A percentile compares a stretch with the other conserved stretches of the same genome.
phyloP scores from a whole-genome alignment of 2,888 invertebrate species.

The Adelphocoris suturalis region DNA sequence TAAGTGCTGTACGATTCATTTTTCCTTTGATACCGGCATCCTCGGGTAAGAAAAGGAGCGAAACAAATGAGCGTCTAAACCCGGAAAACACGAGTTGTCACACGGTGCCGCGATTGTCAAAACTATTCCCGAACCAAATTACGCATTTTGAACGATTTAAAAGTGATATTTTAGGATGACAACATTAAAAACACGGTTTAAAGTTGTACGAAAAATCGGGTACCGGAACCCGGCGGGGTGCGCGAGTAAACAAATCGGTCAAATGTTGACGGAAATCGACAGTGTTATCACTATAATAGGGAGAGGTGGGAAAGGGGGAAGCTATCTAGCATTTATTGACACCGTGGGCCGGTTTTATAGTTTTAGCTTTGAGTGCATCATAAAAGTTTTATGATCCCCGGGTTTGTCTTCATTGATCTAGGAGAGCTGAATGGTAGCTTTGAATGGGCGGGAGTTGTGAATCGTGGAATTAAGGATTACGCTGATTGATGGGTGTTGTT shows the following conservation, averaged over 20 bases:
- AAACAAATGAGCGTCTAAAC: too few relatives aligned
- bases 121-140: too few relatives aligned
- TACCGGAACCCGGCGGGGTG: not conserved
- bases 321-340: constrained; percentile 40
- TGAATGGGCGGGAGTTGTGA: constrained; percentile 44
- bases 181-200: too few relatives aligned
- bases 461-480: not conserved
- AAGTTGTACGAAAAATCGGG: too few relatives aligned
- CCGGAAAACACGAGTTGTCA: too few relatives aligned
- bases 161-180: too few relatives aligned
- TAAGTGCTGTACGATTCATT: too few relatives aligned
- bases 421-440: constrained; percentile 49
- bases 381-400: constrained; percentile 51
- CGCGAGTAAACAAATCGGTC: not conserved
- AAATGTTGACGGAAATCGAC: not conserved
- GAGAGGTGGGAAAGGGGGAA: not conserved
- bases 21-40: too few relatives aligned
- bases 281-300: not conserved
- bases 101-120: too few relatives aligned
- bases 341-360: constrained; percentile 53
- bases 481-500: not conserved
- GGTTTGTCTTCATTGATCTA: constrained; percentile 62
- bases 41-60: too few relatives aligned
- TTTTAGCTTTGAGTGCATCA: constrained; percentile 60
- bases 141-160: too few relatives aligned